These are phyloP conservation scores for Alethe castanea DNA, from an alignment of 2,113 vertebrate genomes.

Conservation along the genomic window DNA sequence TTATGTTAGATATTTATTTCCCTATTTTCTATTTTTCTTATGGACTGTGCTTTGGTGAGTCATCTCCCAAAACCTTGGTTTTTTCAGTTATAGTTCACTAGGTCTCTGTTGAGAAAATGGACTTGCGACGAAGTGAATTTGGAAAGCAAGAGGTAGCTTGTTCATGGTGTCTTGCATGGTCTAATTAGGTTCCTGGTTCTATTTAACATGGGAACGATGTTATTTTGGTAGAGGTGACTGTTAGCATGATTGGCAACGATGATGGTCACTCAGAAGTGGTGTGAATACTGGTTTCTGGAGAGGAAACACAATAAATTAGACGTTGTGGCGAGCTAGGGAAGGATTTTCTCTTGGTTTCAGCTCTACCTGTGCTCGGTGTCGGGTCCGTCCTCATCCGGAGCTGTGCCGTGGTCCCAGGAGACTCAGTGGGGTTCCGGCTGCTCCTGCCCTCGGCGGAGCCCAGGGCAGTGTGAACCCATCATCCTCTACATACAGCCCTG, in stretches of 20 bases:
- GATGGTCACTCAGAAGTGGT: not conserved
- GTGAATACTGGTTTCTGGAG: not conserved
- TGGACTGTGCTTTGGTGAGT: not conserved
- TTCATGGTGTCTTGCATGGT: not conserved
- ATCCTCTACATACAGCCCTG: fast-evolving
- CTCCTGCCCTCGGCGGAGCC: not conserved
- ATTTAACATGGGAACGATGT: not conserved
- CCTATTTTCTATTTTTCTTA: not conserved
- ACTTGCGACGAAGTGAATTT: not conserved
- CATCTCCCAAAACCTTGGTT: not conserved
- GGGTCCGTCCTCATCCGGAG: not conserved
- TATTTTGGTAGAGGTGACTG: not conserved
- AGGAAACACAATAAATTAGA: not conserved
- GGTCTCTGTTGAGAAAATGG: not conserved
- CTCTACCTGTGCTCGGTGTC: not conserved
- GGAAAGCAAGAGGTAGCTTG: not conserved
- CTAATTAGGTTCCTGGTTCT: fast-evolving
- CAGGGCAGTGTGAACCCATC: not conserved
- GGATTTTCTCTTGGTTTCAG: not conserved
- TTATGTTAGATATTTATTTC: not conserved
- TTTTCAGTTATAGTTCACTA: not conserved
- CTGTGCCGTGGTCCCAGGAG: not conserved
- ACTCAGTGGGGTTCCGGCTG: fast-evolving
- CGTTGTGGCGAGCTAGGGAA: not conserved
- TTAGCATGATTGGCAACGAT: fast-evolving